phyloP scores from a whole-genome alignment of 1,140 invertebrate genomes.

The Leptoteleia sp. region DNA sequence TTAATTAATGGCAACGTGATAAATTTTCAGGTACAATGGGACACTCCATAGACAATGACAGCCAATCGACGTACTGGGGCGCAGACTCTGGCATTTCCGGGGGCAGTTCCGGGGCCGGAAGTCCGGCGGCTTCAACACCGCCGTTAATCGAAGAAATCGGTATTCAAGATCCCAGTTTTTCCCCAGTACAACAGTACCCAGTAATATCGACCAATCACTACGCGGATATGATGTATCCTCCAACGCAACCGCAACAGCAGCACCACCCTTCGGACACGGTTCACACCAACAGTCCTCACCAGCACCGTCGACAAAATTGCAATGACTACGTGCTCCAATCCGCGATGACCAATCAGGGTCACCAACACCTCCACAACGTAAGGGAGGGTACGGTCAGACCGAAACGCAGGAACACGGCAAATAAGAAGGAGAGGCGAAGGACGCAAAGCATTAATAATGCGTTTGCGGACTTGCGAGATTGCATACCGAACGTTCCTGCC shows the following conservation, averaged over 20 bases:
- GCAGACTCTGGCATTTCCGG: slow-evolving; percentile 78
- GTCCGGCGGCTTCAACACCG: slow-evolving; percentile 76
- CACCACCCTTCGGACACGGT: slow-evolving; percentile 16
- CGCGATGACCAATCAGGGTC: slow-evolving; percentile 4
- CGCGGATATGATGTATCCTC: slow-evolving; percentile 58
- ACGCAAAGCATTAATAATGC: slow-evolving; percentile 98
- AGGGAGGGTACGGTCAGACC: slow-evolving; percentile 68
- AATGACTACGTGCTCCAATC: slow-evolving; percentile 23
- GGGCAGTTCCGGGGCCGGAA: slow-evolving; percentile 76
- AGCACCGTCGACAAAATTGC: slow-evolving; percentile 23
- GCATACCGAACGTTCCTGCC: slow-evolving; percentile 96
- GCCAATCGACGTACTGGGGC: slow-evolving; percentile 77
- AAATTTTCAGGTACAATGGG: slow-evolving; percentile 35
- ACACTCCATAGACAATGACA: slow-evolving; percentile 69
- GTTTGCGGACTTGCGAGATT: slow-evolving; percentile 93
- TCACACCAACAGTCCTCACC: neutral
- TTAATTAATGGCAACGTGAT: too few relatives aligned
- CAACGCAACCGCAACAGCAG: slow-evolving; percentile 54
- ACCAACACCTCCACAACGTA: slow-evolving; percentile 46
- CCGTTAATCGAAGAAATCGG: slow-evolving; percentile 78
- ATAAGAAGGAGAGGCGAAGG: slow-evolving; percentile 95
- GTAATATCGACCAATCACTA: slow-evolving; percentile 52
- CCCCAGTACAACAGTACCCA: slow-evolving; percentile 65
- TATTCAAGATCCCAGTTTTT: slow-evolving; percentile 72
- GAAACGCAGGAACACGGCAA: slow-evolving; percentile 90